Evolutionary conservation across 2,797 vertebrate species (phyloP), one percentile per base, ranked within the genome.

Genomic region (Malacoraja senta): DNA sequence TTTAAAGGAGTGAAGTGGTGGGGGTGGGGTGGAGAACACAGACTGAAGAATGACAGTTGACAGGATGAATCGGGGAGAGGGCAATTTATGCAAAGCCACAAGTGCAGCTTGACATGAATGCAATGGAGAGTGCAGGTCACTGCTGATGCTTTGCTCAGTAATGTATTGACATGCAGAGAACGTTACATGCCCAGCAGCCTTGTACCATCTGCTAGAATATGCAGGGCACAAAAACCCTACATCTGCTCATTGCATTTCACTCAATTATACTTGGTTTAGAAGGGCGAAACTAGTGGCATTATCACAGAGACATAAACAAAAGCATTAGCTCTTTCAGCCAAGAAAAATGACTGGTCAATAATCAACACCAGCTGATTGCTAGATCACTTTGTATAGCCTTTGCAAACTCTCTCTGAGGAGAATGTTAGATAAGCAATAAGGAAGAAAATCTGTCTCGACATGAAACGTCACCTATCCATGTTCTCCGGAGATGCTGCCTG

Each of bases 61-160:
- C 95, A 97, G 97, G 97, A 97, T 98, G 98, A 98, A 98, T 99
- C 97, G 94, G 98, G 98, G 97, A 88, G 68, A 97, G 98, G 97
- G 97, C 98, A 98, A 99, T 99, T 99, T 99, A 99, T 99, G 98
- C 98, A 96, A 96, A 96, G 96, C 97, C 98, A 99, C 97, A 97
- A 97, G 96, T 95, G 96, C 96, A 95, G 96, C 97, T 98, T 97
- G 98, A 98, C 98, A 98, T 97, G 96, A 97, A 97, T 98, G 98
- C 99, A 99, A 99, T 99, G 98, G 99, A 99, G 98, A 98, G 97
- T 97, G 97, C 97, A 98, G 98, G 98, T 99, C 98, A 98, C 97
- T 97, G 97, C 97, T 97, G 97, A 98, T 97, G 98, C 98, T 97
- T 98, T 95, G 96, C 96, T 97, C 96, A 97, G 96, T 96, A 97